These are phyloP conservation scores for Choristoneura fumiferana DNA, from an alignment of 1,140 invertebrate genomes.

Conservation along the genomic window DNA sequence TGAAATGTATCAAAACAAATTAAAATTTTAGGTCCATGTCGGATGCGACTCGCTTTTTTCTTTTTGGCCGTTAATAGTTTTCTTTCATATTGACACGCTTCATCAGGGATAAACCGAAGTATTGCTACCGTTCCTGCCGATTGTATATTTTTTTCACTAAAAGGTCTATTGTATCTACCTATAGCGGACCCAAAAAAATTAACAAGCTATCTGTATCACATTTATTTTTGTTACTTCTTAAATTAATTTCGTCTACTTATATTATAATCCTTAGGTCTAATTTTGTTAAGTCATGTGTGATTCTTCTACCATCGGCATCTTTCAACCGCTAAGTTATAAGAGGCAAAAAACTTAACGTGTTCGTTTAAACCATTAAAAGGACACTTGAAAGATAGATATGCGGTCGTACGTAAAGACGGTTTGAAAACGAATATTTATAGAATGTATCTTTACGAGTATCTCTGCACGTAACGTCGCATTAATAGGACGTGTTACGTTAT, in stretches of 20 bases:
- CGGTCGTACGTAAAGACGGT: constrained; percentile 34
- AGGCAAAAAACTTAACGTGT: constrained; percentile 49
- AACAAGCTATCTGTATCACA: constrained; percentile 57
- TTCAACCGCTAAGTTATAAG: constrained; percentile 44
- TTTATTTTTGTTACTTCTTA: constrained; percentile 50
- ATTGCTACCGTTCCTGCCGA: constrained; percentile 63
- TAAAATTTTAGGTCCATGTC: constrained; percentile 39
- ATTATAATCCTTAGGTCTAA: constrained; percentile 54
- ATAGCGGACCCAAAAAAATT: constrained; percentile 40
- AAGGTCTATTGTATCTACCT: constrained; percentile 35
- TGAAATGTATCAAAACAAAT: constrained; percentile 34
- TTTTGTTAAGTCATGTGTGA: constrained; percentile 62
- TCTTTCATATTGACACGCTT: constrained; percentile 65
- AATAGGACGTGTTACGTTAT: no score
- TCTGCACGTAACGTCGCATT: no score
- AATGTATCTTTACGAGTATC: constrained; percentile 7
- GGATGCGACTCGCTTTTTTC: constrained; percentile 42
- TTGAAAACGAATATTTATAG: constrained; percentile 8
- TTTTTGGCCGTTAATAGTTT: constrained; percentile 66
- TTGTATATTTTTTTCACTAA: constrained; percentile 43
- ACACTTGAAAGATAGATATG: constrained; percentile 70
- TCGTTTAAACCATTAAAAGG: constrained; percentile 66
- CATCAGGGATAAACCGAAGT: constrained; percentile 57
- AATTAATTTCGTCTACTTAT: constrained; percentile 61
- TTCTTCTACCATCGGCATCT: constrained; percentile 54